These are phyloP conservation scores for Drosophila affinis DNA, from an alignment of 2,888 invertebrate genomes.

Conservation along the genomic window DNA sequence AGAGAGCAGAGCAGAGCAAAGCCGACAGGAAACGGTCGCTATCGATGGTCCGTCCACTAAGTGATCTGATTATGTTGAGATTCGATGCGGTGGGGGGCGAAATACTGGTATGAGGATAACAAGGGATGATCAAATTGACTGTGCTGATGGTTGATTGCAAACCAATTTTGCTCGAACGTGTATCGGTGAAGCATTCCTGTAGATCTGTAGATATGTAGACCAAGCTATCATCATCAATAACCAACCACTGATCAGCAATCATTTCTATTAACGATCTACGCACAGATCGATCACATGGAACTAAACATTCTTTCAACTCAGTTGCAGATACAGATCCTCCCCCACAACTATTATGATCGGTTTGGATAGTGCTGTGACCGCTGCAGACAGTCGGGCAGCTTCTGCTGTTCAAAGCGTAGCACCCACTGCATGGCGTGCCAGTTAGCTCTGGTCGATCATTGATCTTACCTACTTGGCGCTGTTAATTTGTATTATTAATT, in stretches of 20 bases:
- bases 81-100: neutral
- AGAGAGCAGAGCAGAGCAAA: conserved; percentile 1
- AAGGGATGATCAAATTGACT: conserved; percentile 34
- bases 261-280: conserved; percentile 10
- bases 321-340: neutral
- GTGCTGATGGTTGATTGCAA: neutral
- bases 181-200: neutral
- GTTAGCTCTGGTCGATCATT: conserved; percentile 59
- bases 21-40: conserved; percentile 30
- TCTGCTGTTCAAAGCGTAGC: conserved; percentile 26
- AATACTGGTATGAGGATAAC: conserved; percentile 13
- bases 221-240: neutral
- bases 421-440: conserved; percentile 23
- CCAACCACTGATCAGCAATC: conserved; percentile 3
- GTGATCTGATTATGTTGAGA: conserved; percentile 35
- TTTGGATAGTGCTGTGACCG: conserved; percentile 39
- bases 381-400: conserved; percentile 35
- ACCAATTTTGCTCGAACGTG: neutral
- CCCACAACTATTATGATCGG: conserved; percentile 26
- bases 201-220: neutral
- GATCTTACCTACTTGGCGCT: conserved; percentile 77
- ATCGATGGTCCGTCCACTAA: conserved; percentile 18
- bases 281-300: conserved; percentile 11
- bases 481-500: conserved; percentile 79
- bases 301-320: neutral